Percentiles rank a stretch among this genome's conserved stretches.
Conservation (phyloP, 1,140 invertebrate genomes). For the Cydia splendana region DNA sequence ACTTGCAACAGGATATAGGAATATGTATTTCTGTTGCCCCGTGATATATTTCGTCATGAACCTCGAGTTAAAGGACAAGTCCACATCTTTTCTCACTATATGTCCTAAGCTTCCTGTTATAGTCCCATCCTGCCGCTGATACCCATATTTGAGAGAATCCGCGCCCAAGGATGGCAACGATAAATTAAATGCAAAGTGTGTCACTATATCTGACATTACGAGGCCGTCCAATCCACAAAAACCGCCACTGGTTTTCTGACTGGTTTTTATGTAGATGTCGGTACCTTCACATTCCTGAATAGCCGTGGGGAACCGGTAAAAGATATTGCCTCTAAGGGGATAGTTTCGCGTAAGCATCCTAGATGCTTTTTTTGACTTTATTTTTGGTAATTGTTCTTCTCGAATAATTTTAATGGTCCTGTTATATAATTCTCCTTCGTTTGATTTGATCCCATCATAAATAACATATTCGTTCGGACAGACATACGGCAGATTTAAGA, state of each 20-base stretch:
- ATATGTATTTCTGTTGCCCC: background rate
- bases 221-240: conserved; percentile 47
- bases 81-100: conserved; percentile 20
- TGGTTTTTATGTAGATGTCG: conserved; percentile 33
- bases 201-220: conserved; percentile 39
- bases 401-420: conserved; percentile 38
- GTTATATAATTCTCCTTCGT: conserved; percentile 36
- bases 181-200: conserved; percentile 41
- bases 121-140: background rate
- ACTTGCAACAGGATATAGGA: background rate
- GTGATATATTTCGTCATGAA: conserved; percentile 31
- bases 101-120: conserved; percentile 35
- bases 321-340: conserved; percentile 44
- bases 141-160: background rate
- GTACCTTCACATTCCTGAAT: conserved; percentile 38
- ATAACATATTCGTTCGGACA: conserved; percentile 41
- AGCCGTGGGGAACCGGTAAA: conserved; percentile 46
- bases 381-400: conserved; percentile 30
- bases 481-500: conserved; percentile 38
- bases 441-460: conserved; percentile 37
- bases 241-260: conserved; percentile 34
- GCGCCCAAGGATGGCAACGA: conserved; percentile 3
- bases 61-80: conserved; percentile 38
- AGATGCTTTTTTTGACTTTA: conserved; percentile 3
- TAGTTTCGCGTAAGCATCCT: conserved; percentile 36